These are phyloP conservation scores for Dynastes maya DNA, from an alignment of 2,888 invertebrate genomes.

Conservation along the genomic window DNA sequence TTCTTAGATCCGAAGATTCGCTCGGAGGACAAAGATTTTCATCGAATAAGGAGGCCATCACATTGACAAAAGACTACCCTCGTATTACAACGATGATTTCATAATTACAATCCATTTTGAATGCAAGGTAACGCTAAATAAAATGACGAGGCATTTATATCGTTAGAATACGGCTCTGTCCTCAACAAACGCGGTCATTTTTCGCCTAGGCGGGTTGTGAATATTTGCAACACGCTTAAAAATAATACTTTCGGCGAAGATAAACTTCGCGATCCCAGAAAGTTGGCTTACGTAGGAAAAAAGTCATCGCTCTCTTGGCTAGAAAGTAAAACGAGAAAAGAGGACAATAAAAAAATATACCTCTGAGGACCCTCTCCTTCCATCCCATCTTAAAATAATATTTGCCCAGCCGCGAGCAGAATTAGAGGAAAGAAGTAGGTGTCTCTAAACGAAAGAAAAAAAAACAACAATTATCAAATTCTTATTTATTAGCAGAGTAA, in stretches of 20 bases:
- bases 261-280: conserved; percentile 38
- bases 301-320: conserved; percentile 28
- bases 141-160: not conserved
- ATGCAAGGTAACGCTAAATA: not conserved
- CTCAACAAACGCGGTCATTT: conserved; percentile 22
- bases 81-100: not conserved
- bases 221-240: conserved; percentile 43
- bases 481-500: conserved; percentile 57
- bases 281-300: conserved; percentile 33
- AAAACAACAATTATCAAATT: conserved; percentile 57
- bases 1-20: too few relatives aligned
- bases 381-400: conserved; percentile 49
- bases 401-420: conserved; percentile 38
- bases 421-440: conserved; percentile 48
- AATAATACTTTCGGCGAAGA: conserved; percentile 40
- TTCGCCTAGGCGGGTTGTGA: conserved; percentile 27
- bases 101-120: not conserved
- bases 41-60: too few relatives aligned
- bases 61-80: too few relatives aligned
- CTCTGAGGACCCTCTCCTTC: not conserved
- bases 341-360: conserved; percentile 25
- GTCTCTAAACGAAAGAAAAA: conserved; percentile 32
- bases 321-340: conserved; percentile 12
- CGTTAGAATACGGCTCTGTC: conserved; percentile 20
- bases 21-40: too few relatives aligned